These are phyloP conservation scores for Phenganax marumi DNA, from an alignment of 92 coral and sea anemone genomes.

Conservation along the genomic window DNA sequence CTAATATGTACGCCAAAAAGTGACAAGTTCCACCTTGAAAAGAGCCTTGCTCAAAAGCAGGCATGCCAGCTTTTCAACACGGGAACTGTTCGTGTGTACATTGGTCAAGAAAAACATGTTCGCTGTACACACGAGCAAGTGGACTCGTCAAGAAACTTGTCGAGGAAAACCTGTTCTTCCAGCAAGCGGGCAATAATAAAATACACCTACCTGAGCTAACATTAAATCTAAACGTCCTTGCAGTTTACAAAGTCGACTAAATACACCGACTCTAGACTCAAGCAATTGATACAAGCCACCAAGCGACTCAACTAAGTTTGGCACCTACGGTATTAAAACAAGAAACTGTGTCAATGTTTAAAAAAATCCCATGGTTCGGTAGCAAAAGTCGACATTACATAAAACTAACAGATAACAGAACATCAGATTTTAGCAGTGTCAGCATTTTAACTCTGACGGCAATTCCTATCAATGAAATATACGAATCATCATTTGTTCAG, in stretches of 20 bases:
- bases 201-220: conserved; percentile 71
- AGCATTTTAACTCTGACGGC: conserved; percentile 41
- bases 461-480: conserved; percentile 43
- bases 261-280: conserved; percentile 89
- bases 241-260: conserved; percentile 76
- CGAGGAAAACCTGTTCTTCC: no score
- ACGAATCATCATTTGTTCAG: conserved; percentile 30
- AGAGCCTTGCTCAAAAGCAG: background rate
- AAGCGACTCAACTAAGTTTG: conserved; percentile 75
- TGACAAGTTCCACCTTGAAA: background rate
- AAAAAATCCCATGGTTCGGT: background rate
- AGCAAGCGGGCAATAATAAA: background rate
- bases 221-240: conserved; percentile 93
- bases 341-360: background rate
- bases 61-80: no score
- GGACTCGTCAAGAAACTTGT: no score
- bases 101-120: background rate
- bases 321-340: conserved; percentile 59
- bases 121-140: no score
- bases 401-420: conserved; percentile 1
- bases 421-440: conserved; percentile 28
- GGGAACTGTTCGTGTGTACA: no score
- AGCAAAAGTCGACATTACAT: no score
- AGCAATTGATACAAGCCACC: conserved; percentile 86
- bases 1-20: background rate